A percentile compares a stretch with the other conserved stretches of the same genome.
Evolutionary conservation across 2,888 invertebrate species (phyloP).

Genomic region (Ectemnius cavifrons): DNA sequence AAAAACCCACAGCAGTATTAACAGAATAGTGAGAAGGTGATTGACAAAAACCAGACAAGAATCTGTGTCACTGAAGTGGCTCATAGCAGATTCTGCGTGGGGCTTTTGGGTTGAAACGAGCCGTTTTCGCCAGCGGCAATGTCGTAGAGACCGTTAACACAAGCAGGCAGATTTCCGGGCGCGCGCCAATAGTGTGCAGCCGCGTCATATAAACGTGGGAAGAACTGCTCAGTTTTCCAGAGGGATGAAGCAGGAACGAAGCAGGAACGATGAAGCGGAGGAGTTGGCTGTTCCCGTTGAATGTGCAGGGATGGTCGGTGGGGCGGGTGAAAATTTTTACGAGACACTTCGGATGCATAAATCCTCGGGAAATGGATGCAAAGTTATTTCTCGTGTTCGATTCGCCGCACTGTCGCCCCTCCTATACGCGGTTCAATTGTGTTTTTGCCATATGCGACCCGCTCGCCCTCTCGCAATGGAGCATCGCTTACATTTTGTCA

Average conservation of each 20-base stretch:
- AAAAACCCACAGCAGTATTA: too few species aligned
- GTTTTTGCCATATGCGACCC: slow-evolving; percentile 33
- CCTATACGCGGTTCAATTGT: slow-evolving; percentile 11
- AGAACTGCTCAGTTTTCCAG: neutral
- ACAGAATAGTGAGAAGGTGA: too few species aligned
- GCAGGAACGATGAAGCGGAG: too few species aligned
- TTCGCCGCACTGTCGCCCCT: slow-evolving; percentile 23
- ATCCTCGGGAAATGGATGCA: slow-evolving; percentile 43
- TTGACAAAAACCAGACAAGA: too few species aligned
- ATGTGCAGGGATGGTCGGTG: neutral
- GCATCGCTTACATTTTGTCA: slow-evolving; percentile 18
- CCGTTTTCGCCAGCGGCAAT: neutral
- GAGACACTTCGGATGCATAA: slow-evolving; percentile 39
- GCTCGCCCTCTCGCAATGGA: neutral
- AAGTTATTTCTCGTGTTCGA: slow-evolving; percentile 50
- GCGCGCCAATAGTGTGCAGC: neutral
- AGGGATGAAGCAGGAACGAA: neutral
- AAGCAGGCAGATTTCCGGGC: neutral
- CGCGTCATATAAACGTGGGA: neutral
- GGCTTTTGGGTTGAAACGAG: too few species aligned
- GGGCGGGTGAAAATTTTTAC: slow-evolving; percentile 44
- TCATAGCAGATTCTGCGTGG: too few species aligned
- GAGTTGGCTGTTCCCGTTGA: too few species aligned
- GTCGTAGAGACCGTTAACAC: neutral
- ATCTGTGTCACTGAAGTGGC: too few species aligned